Conservation (phyloP, 2,888 invertebrate genomes). For the Pomacea canaliculata region DNA sequence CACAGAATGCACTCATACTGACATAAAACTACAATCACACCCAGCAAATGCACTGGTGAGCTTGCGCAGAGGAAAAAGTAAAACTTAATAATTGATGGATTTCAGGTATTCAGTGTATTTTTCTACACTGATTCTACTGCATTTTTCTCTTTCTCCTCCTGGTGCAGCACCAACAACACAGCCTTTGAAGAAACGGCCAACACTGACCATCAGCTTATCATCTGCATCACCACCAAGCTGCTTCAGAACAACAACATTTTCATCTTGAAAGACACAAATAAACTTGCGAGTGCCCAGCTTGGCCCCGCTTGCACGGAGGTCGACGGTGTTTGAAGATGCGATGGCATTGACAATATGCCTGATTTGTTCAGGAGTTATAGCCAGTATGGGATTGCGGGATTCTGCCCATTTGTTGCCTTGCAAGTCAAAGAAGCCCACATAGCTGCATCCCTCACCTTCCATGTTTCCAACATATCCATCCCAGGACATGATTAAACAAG, state of each 20-base stretch:
- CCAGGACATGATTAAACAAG: conserved; percentile 25
- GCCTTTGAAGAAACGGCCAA: conserved; percentile 4
- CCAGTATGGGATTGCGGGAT: conserved; percentile 17
- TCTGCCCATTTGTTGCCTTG: conserved; percentile 34
- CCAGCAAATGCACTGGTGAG: no score
- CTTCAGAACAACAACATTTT: conserved; percentile 8
- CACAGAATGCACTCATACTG: no score
- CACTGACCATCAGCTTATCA: conserved; percentile 24
- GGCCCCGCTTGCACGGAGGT: not conserved
- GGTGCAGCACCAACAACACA: conserved; percentile 7
- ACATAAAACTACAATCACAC: no score
- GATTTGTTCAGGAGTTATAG: conserved; percentile 23
- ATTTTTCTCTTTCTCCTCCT: conserved; percentile 18
- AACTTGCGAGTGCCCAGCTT: conserved; percentile 13
- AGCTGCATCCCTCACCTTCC: conserved; percentile 27
- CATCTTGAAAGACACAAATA: conserved; percentile 1
- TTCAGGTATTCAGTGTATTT: conserved; percentile 14
- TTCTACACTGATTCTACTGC: conserved; percentile 7
- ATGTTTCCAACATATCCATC: conserved; percentile 31
- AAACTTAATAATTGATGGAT: not conserved
- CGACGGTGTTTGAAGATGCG: conserved; percentile 4
- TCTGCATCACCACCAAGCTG: conserved; percentile 12
- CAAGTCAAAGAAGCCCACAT: conserved; percentile 29
- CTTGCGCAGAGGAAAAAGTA: no score
- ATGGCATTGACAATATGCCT: conserved; percentile 25